phyloP scores from a whole-genome alignment of 2,888 invertebrate genomes.

The Amblyjoppa fuscipennis region DNA sequence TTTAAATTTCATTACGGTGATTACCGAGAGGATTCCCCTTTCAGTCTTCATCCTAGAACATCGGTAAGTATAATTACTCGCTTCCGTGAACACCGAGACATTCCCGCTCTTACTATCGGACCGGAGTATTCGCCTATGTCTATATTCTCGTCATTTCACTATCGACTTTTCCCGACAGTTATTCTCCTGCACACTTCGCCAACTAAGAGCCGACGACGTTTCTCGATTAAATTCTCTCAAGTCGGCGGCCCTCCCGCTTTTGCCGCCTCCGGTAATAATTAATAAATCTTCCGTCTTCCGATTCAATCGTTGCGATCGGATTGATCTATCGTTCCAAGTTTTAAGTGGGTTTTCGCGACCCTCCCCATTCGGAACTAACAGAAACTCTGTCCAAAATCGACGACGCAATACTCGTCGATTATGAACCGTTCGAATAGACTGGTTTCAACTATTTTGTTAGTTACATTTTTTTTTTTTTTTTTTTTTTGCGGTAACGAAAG shows the following conservation, averaged over 20 bases:
- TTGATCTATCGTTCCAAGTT: constrained; percentile 35
- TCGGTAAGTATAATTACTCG: constrained; percentile 55
- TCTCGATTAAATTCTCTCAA: constrained; percentile 47
- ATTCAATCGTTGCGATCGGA: constrained; percentile 19
- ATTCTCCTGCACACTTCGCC: constrained; percentile 27
- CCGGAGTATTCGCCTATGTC: neutral
- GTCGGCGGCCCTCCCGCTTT: constrained; percentile 6
- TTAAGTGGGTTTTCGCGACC: neutral
- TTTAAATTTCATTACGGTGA: constrained; percentile 77
- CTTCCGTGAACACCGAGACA: constrained; percentile 41
- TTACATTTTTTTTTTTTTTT: neutral
- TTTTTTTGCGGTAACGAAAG: neutral
- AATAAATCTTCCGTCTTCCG: constrained; percentile 44
- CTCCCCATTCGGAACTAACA: neutral
- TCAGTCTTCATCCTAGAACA: constrained; percentile 13
- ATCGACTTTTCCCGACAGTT: constrained; percentile 46
- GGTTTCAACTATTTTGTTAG: neutral
- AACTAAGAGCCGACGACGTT: constrained; percentile 34
- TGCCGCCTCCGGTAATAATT: constrained; percentile 35
- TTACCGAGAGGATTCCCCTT: constrained; percentile 68
- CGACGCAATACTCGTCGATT: too few species aligned
- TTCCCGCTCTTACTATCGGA: constrained; percentile 12
- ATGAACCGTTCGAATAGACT: too few species aligned
- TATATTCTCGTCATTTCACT: constrained; percentile 21
- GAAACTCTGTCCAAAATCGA: neutral